These are phyloP conservation scores for Ligdia adustata DNA, from an alignment of 2,888 invertebrate species.

Conservation along the genomic window DNA sequence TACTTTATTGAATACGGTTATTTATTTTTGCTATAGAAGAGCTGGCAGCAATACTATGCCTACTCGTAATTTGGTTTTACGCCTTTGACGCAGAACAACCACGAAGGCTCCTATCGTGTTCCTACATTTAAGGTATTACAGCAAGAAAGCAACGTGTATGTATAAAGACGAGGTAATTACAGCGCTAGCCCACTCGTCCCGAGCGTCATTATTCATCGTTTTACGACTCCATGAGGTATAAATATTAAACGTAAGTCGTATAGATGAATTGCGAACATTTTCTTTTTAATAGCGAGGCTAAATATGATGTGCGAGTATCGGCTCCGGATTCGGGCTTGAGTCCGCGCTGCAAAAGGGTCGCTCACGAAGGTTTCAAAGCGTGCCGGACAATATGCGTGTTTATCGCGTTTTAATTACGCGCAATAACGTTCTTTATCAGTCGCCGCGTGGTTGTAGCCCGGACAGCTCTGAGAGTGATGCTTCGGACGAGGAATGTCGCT, in stretches of 20 bases:
- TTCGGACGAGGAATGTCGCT: conserved; percentile 72
- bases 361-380: conserved; percentile 61
- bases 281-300: conserved; percentile 81
- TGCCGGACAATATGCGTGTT: conserved; percentile 61
- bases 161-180: conserved; percentile 80
- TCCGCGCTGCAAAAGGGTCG: conserved; percentile 43
- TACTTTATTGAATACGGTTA: conserved; percentile 57
- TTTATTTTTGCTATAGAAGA: conserved; percentile 49
- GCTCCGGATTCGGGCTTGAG: conserved; percentile 62
- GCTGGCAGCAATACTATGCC: conserved; percentile 48
- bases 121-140: conserved; percentile 71
- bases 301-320: conserved; percentile 75
- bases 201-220: conserved; percentile 83
- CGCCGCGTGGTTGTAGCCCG: conserved; percentile 51
- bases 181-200: conserved; percentile 79
- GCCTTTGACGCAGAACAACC: conserved; percentile 56
- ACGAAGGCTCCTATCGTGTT: conserved; percentile 65
- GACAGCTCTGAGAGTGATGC: conserved; percentile 43
- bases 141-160: conserved; percentile 76
- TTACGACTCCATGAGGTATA: conserved; percentile 83
- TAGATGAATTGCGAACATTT: conserved; percentile 83
- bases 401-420: conserved; percentile 76
- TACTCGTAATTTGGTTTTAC: conserved; percentile 66
- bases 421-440: conserved; percentile 68
- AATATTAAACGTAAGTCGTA: conserved; percentile 82